A percentile compares a stretch with the other conserved stretches of the same genome.
Evolutionary conservation across 2,797 vertebrate genomes (phyloP).

Genomic region (Nyctibius grandis): DNA sequence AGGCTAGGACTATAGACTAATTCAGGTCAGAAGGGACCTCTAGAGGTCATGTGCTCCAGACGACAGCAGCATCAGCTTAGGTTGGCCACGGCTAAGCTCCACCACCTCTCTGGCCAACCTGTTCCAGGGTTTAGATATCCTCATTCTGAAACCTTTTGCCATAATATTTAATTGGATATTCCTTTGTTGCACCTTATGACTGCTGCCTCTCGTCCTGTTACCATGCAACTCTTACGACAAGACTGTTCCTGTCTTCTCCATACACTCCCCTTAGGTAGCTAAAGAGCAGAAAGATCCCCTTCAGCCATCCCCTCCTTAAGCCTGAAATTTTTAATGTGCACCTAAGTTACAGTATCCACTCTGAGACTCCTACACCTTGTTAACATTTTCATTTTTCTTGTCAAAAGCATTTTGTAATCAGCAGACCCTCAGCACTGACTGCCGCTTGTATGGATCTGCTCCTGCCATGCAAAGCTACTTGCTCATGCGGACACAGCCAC

Average conservation of each 20-base stretch:
- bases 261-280: neutral
- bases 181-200: neutral
- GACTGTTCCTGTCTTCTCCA: neutral
- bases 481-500: neutral
- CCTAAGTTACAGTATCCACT: neutral
- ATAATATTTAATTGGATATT: neutral
- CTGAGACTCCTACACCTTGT: neutral
- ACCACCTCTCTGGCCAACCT: neutral
- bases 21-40: neutral
- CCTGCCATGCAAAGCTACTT: neutral
- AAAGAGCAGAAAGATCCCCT: neutral
- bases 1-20: neutral
- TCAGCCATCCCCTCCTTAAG: neutral
- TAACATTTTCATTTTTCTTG: neutral
- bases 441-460: neutral
- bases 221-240: neutral
- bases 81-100: neutral
- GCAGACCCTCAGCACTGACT: rapidly evolving
- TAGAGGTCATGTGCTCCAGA: neutral
- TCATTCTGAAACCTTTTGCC: neutral
- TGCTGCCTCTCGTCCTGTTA: neutral
- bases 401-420: neutral
- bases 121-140: neutral
- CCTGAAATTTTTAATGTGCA: neutral
- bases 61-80: neutral